phyloP scores from a whole-genome alignment of 2,113 vertebrate genomes.

The Seriola rivoliana region DNA sequence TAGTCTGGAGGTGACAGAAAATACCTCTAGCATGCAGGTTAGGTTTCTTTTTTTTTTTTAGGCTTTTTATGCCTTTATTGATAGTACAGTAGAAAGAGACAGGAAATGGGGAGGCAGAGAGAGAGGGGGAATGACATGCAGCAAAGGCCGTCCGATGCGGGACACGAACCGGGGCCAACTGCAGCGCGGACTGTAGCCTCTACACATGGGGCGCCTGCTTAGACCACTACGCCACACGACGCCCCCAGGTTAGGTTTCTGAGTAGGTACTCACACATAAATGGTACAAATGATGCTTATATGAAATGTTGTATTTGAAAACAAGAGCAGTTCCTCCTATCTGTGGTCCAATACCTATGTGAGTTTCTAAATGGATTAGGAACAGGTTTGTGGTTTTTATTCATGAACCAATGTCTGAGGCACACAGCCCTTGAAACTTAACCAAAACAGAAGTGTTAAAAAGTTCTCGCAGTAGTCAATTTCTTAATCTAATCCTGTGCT shows the following conservation, averaged over 20 bases:
- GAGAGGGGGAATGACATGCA: too few species aligned
- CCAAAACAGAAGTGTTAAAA: conserved; percentile 32
- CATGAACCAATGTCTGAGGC: conserved; percentile 4
- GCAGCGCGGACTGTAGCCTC: too few species aligned
- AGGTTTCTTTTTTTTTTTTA: too few species aligned
- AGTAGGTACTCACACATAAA: background rate
- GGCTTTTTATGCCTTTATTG: too few species aligned
- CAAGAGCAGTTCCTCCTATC: background rate
- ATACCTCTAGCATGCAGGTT: background rate
- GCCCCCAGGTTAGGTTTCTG: background rate
- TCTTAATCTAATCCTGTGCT: conserved; percentile 38
- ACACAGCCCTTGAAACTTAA: conserved; percentile 5
- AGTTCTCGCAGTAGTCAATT: conserved; percentile 34
- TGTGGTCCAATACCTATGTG: conserved; percentile 12
- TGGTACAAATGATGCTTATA: background rate
- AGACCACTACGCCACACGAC: too few species aligned
- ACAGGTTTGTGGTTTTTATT: conserved; percentile 14
- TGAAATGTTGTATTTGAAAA: background rate
- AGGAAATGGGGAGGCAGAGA: too few species aligned
- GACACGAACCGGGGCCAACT: too few species aligned
- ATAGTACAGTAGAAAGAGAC: too few species aligned
- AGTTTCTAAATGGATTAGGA: conserved; percentile 32
- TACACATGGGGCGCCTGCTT: too few species aligned
- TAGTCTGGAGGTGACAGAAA: background rate
- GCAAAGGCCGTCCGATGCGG: too few species aligned